These are phyloP conservation scores for Polymixis lichenea DNA, from an alignment of 2,888 invertebrate species.

Conservation along the genomic window DNA sequence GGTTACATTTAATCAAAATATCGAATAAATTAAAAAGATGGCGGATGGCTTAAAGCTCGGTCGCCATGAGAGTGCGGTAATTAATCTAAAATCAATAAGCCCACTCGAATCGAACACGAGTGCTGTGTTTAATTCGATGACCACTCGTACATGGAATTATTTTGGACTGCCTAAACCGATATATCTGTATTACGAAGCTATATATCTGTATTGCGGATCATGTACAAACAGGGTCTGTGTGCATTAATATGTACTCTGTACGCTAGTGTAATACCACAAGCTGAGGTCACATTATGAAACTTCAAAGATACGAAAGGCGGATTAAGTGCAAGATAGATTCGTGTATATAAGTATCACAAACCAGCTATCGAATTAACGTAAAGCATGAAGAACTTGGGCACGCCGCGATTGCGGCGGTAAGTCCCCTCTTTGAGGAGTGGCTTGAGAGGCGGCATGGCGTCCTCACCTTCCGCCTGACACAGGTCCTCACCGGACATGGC, in stretches of 20 bases:
- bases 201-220: background rate
- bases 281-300: background rate
- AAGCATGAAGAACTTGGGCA: too few relatives aligned
- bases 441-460: too few relatives aligned
- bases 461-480: too few relatives aligned
- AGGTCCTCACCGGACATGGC: too few relatives aligned
- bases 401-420: too few relatives aligned
- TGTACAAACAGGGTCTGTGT: background rate
- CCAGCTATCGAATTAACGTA: background rate
- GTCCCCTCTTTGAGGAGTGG: too few relatives aligned
- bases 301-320: background rate
- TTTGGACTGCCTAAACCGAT: constrained; percentile 25
- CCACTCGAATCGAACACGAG: constrained; percentile 50
- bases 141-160: constrained; percentile 52
- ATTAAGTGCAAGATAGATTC: background rate
- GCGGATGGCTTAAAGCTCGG: constrained; percentile 48
- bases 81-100: constrained; percentile 75
- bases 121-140: constrained; percentile 56
- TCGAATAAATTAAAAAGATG: constrained; percentile 49
- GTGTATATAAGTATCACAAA: background rate
- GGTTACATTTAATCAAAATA: constrained; percentile 50
- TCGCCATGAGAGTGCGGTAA: constrained; percentile 60
- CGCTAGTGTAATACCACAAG: too few relatives aligned
- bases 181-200: constrained; percentile 28
- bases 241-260: background rate